Conservation (phyloP, 2,888 invertebrate genomes). For the Lithophane socia region DNA sequence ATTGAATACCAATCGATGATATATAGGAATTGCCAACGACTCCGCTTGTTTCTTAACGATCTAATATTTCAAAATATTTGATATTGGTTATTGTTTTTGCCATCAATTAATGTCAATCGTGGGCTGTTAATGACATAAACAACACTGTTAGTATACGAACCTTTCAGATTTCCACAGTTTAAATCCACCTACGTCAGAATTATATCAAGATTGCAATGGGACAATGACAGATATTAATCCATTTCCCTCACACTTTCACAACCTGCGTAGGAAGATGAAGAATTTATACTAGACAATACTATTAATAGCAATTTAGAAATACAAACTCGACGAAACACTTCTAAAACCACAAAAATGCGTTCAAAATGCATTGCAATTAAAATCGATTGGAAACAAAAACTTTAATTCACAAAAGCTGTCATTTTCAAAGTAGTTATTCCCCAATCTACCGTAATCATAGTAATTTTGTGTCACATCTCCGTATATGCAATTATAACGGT, state of each 20-base stretch:
- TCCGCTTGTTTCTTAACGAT: neutral
- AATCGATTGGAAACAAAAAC: constrained; percentile 38
- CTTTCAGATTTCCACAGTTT: constrained; percentile 44
- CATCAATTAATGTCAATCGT: constrained; percentile 48
- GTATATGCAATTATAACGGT: constrained; percentile 77
- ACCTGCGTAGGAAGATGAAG: constrained; percentile 52
- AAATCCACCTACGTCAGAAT: constrained; percentile 47
- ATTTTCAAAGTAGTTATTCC: constrained; percentile 37
- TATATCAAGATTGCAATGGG: constrained; percentile 53
- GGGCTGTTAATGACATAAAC: constrained; percentile 47
- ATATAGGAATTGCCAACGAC: constrained; percentile 21
- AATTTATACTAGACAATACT: constrained; percentile 36
- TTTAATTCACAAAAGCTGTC: constrained; percentile 35
- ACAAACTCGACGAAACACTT: neutral
- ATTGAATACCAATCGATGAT: constrained; percentile 55
- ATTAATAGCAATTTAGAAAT: constrained; percentile 38
- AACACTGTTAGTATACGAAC: constrained; percentile 32
- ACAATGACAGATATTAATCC: constrained; percentile 53
- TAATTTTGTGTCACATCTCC: constrained; percentile 68
- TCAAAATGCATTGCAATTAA: constrained; percentile 41
- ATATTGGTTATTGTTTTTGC: constrained; percentile 46
- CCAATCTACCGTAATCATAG: constrained; percentile 60
- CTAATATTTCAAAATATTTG: constrained; percentile 39
- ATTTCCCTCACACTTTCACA: constrained; percentile 52
- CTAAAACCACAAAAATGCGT: constrained; percentile 8